These are phyloP conservation scores for Sebastes flavidus DNA, from an alignment of 2,797 vertebrate species.

Conservation along the genomic window DNA sequence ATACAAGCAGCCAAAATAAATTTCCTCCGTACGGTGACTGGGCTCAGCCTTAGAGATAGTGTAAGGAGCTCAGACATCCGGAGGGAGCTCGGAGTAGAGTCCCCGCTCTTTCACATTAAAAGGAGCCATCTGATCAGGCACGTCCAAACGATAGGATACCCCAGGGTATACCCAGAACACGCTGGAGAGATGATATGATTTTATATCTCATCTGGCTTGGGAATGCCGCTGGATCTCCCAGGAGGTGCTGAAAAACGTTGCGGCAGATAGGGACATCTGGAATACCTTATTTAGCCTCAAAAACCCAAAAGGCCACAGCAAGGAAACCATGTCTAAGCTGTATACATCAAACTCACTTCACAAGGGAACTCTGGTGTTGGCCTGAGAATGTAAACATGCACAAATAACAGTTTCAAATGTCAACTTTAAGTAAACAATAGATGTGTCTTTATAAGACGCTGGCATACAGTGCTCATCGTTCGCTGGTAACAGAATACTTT, in stretches of 20 bases:
- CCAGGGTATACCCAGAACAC: neutral
- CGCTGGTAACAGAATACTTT: neutral
- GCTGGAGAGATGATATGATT: neutral
- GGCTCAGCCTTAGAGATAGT: neutral
- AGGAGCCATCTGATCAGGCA: neutral
- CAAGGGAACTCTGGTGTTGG: neutral
- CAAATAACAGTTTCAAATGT: conserved; percentile 13
- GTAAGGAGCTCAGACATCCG: neutral
- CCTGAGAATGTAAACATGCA: neutral
- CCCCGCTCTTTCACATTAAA: neutral
- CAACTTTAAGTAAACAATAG: conserved; percentile 11
- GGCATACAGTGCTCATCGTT: neutral
- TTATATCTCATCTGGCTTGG: neutral
- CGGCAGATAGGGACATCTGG: neutral
- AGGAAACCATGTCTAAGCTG: neutral
- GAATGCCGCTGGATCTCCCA: neutral
- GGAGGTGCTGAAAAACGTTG: neutral
- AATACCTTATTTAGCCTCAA: neutral
- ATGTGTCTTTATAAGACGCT: conserved; percentile 9
- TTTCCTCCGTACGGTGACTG: neutral
- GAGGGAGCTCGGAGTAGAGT: neutral
- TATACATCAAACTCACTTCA: neutral
- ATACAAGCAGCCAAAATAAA: neutral
- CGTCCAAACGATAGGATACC: neutral
- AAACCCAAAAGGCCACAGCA: neutral